phyloP scores from a whole-genome alignment of 2,797 vertebrate genomes.

The Sebastes minor region DNA sequence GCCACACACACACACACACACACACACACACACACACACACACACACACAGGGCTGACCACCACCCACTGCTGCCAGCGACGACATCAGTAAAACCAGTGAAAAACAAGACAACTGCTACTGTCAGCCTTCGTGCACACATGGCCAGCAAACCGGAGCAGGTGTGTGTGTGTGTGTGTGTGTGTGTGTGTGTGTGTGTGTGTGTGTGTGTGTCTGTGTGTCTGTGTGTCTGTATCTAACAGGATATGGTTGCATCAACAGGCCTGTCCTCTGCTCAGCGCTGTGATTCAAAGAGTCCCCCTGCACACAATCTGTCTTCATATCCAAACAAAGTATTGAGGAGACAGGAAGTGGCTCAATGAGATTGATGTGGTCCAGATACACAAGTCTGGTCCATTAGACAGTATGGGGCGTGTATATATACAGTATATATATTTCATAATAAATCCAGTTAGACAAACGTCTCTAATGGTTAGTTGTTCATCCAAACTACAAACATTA shows the following conservation, averaged over 20 bases:
- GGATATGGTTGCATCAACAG: conserved; percentile 58
- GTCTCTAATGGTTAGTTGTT: neutral
- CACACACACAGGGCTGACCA: conserved; percentile 15
- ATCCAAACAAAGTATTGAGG: conserved; percentile 38
- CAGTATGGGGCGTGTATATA: neutral
- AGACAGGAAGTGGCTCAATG: conserved; percentile 49
- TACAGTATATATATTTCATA: too few relatives aligned
- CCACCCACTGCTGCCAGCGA: conserved; percentile 51
- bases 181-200: conserved; percentile 16
- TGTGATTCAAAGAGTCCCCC: conserved; percentile 29
- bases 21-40: too few relatives aligned
- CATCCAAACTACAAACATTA: neutral
- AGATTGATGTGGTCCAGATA: conserved; percentile 8
- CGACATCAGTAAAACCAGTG: conserved; percentile 50
- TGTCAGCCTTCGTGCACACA: conserved; percentile 50
- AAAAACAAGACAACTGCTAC: conserved; percentile 65
- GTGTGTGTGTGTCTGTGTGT: conserved; percentile 37
- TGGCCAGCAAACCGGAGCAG: conserved; percentile 49
- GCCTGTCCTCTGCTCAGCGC: conserved; percentile 14
- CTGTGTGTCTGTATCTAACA: conserved; percentile 26
- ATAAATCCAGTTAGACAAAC: neutral
- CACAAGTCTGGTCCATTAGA: conserved; percentile 2
- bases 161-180: conserved; percentile 53
- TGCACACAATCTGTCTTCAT: conserved; percentile 10
- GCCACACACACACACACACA: too few relatives aligned